These are phyloP conservation scores for Phylloscopus trochiloides DNA, from an alignment of 2,113 vertebrate species.

Conservation along the genomic window DNA sequence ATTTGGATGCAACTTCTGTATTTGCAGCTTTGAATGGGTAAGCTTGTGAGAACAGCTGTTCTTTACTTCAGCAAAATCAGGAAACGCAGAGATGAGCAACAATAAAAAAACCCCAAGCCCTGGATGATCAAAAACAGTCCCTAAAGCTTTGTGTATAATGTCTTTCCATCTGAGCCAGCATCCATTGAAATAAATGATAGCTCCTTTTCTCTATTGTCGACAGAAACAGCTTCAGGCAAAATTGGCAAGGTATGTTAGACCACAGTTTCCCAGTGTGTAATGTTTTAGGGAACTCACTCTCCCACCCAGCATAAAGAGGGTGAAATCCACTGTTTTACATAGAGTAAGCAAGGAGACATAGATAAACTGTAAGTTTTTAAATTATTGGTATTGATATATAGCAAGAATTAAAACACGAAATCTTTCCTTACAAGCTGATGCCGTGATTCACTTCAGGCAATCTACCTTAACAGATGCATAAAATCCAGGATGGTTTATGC, in stretches of 20 bases:
- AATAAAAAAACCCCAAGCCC: not conserved
- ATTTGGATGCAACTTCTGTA: not conserved
- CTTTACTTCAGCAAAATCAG: conserved; percentile 32
- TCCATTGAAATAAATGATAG: conserved; percentile 18
- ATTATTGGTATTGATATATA: not conserved
- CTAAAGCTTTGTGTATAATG: conserved; percentile 14
- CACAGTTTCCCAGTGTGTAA: not conserved
- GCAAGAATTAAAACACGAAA: not conserved
- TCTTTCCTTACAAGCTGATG: not conserved
- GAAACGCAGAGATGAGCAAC: not conserved
- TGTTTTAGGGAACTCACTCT: not conserved
- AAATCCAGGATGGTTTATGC: not conserved
- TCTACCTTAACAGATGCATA: not conserved
- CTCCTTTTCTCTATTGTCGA: not conserved
- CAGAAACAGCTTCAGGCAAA: conserved; percentile 48
- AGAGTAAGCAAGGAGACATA: not conserved
- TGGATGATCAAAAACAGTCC: conserved; percentile 11
- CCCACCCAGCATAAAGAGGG: not conserved
- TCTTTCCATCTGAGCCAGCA: conserved; percentile 14
- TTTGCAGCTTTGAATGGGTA: not conserved
- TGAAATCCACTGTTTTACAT: not conserved
- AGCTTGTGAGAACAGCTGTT: conserved; percentile 23
- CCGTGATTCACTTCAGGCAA: not conserved
- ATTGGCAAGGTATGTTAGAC: not conserved
- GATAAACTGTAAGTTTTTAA: not conserved